Evolutionary conservation across 2,113 vertebrate species (phyloP).

Genomic region (Serinus canaria): DNA sequence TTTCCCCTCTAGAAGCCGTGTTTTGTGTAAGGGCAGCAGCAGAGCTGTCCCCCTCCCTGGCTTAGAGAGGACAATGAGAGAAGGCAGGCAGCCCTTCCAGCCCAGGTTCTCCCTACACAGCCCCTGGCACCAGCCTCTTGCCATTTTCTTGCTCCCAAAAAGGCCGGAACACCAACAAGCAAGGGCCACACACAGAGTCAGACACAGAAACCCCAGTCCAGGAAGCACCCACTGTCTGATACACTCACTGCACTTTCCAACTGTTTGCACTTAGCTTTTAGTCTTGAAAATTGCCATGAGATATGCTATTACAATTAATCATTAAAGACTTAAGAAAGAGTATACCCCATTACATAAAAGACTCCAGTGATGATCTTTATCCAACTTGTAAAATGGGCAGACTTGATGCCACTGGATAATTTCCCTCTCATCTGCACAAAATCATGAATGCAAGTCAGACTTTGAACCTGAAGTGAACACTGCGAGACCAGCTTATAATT

Average conservation of each 20-base stretch:
- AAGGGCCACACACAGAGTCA: background rate
- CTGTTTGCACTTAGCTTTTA: slow-evolving; percentile 51
- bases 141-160: background rate
- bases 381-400: slow-evolving; percentile 66
- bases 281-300: slow-evolving; percentile 48
- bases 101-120: background rate
- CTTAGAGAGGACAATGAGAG: background rate
- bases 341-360: slow-evolving; percentile 58
- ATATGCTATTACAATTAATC: slow-evolving; percentile 53
- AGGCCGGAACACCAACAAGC: accelerated
- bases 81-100: background rate
- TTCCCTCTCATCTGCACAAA: slow-evolving; percentile 56
- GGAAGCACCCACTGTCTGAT: background rate
- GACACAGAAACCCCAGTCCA: accelerated
- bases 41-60: accelerated
- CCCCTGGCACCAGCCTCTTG: background rate
- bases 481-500: slow-evolving; percentile 67
- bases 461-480: slow-evolving; percentile 39
- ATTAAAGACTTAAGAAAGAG: slow-evolving; percentile 55
- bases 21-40: accelerated
- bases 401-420: slow-evolving; percentile 58
- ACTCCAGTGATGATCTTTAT: slow-evolving; percentile 49
- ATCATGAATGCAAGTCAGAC: slow-evolving; percentile 64
- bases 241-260: background rate
- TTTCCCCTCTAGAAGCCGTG: accelerated